phyloP scores from a whole-genome alignment of 2,888 invertebrate species.

The Scaptomyza polygonia region DNA sequence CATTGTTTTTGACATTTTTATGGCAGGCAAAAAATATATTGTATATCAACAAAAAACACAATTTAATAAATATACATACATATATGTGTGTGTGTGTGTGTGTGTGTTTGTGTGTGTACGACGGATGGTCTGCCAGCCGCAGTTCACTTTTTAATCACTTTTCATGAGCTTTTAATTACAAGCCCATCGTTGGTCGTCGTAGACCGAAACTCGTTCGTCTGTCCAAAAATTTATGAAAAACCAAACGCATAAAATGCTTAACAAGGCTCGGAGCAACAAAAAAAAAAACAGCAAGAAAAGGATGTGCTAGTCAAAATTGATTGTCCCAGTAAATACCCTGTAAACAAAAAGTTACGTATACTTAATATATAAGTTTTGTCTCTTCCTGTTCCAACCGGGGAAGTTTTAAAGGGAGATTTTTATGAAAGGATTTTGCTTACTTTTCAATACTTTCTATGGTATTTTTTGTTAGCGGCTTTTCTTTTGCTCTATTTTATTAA shows the following conservation, averaged over 20 bases:
- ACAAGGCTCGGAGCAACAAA: conserved; percentile 45
- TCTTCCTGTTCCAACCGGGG: neutral
- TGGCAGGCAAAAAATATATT: conserved; percentile 37
- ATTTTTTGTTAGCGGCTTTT: neutral
- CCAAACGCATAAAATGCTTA: conserved; percentile 66
- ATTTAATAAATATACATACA: conserved; percentile 67
- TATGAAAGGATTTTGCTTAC: too few relatives aligned
- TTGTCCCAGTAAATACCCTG: conserved; percentile 23
- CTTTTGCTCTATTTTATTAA: neutral
- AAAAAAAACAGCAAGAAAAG: neutral
- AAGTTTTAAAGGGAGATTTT: too few relatives aligned
- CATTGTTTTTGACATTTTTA: conserved; percentile 73
- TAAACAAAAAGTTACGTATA: neutral
- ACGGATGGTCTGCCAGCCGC: conserved; percentile 53
- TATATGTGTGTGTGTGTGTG: conserved; percentile 3
- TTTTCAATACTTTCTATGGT: neutral
- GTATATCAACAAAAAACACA: conserved; percentile 36
- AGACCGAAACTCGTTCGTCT: conserved; percentile 15
- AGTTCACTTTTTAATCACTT: conserved; percentile 79
- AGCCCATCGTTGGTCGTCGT: conserved; percentile 32
- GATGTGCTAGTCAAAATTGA: neutral
- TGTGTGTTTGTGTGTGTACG: conserved; percentile 9
- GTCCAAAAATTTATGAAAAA: conserved; percentile 60
- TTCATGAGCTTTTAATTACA: conserved; percentile 78
- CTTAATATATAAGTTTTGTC: neutral